Base-by-base conservation (phyloP, 2,888 invertebrate genomes). In the Falcaria lacertinaria region DNA sequence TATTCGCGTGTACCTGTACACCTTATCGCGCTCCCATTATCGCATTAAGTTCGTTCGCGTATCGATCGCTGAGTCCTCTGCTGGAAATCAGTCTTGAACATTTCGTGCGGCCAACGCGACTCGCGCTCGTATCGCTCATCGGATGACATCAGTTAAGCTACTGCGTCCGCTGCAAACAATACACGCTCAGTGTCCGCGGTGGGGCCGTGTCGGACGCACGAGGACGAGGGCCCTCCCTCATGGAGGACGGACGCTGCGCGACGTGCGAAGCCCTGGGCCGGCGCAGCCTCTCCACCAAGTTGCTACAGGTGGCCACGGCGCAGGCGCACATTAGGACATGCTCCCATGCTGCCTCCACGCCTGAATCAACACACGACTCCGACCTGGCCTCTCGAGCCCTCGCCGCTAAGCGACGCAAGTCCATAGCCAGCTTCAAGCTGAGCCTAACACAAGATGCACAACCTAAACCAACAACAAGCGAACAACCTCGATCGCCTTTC, bases 121-220 rank as follows among this genome's bases (percentile, higher is more conserved):
- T 79, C 76, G 82, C 81, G 85, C 80, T 76, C 74, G 72, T 67
- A 60, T 68, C 73, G 81, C 73, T 72, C 74, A 72, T 80, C 80
- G 82, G 83, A 88, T 89, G 89, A 89, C 89, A 89, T 89, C 89
- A 87, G 89, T 89, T 87, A 84, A 86, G 77, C 74, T 72, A 80
- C 72, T 79, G 77, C 88, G 85, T 83, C 85, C 85, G 87, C 66
- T 80, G 70, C 78, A 78, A 76, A 81, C 80, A 80, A 79, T 78
- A 77, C 78, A 71, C 82, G 75, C 79, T 87, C 88, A 89, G 89
- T 89, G 80, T 80, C 80, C 79, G 74, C 80, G 74, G 62, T 80
- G 88, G 75, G 77, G 78, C 66, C 86, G 88, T 69, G 64, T 73
- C 73, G 83, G 76, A 75, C 85, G 88, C 85, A 87, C 87, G 87